phyloP scores from a whole-genome alignment of 2,888 invertebrate genomes.

The Parasteatoda lunata region DNA sequence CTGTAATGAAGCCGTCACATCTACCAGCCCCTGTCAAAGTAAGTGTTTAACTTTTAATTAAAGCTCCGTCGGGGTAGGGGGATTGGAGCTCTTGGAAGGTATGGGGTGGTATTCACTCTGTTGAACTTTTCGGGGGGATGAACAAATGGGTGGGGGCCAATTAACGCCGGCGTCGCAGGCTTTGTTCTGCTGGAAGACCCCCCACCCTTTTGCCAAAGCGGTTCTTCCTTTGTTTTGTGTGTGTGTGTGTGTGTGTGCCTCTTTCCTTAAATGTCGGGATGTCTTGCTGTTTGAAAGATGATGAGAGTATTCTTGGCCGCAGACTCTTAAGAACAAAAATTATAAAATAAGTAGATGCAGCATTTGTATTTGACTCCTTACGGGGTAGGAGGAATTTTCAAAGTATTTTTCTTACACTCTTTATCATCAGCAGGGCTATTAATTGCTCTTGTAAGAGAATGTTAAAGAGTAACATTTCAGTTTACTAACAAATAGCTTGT shows the following conservation, averaged over 20 bases:
- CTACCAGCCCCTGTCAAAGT: constrained; percentile 56
- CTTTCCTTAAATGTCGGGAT: constrained; percentile 25
- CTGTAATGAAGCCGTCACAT: constrained; percentile 66
- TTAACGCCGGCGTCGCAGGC: constrained; percentile 52
- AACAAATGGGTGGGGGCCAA: constrained; percentile 47
- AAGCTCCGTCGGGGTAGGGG: constrained; percentile 34
- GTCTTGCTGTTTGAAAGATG: constrained; percentile 65
- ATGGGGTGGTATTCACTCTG: constrained; percentile 40
- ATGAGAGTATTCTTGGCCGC: constrained; percentile 28
- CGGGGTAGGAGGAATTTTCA: not conserved
- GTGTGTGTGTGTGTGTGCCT: constrained; percentile 1
- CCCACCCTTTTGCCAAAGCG: constrained; percentile 1
- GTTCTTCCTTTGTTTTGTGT: constrained; percentile 51
- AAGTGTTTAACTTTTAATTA: constrained; percentile 68
- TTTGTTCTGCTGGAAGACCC: constrained; percentile 42
- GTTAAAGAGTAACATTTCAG: too few species aligned
- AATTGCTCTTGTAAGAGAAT: too few species aligned
- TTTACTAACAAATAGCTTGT: too few species aligned
- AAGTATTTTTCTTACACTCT: too few species aligned
- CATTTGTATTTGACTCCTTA: constrained; percentile 45
- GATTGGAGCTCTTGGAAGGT: constrained; percentile 1
- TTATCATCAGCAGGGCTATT: too few species aligned
- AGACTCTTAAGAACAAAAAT: constrained; percentile 47
- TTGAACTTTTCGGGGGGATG: constrained; percentile 47
- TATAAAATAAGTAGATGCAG: constrained; percentile 21